Conservation (phyloP, 1,140 invertebrate species). For the Leptinotarsa lineolata region DNA sequence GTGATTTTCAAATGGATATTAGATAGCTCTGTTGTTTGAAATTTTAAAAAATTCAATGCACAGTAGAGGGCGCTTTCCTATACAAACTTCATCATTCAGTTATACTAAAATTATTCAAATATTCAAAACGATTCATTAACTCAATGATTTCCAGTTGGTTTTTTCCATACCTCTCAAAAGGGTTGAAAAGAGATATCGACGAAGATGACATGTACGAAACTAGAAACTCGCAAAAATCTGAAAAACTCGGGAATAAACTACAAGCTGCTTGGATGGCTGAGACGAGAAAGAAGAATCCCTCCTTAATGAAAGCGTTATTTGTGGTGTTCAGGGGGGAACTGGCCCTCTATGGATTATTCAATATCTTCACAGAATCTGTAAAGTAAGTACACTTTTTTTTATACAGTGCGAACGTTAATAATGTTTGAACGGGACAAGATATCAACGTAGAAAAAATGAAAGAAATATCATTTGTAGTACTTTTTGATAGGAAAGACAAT, state of each 20-base stretch:
- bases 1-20: no score
- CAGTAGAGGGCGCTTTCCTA: no score
- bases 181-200: slow-evolving; percentile 38
- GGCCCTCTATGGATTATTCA: slow-evolving; percentile 30
- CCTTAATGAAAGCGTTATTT: slow-evolving; percentile 51
- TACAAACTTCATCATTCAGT: no score
- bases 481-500: no score
- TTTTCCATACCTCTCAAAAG: slow-evolving; percentile 48
- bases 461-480: no score
- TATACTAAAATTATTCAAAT: background rate
- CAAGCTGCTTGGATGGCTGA: slow-evolving; percentile 61
- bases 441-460: no score
- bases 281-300: slow-evolving; percentile 47
- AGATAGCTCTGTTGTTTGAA: no score
- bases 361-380: slow-evolving; percentile 39
- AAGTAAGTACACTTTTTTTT: slow-evolving; percentile 39
- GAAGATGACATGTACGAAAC: slow-evolving; percentile 43
- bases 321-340: slow-evolving; percentile 49
- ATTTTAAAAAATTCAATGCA: no score
- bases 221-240: slow-evolving; percentile 37
- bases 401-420: no score
- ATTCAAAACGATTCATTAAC: background rate
- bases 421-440: no score
- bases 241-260: slow-evolving; percentile 60
- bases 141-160: slow-evolving; percentile 50